Conservation (phyloP, 2,113 vertebrate species). For the Litocranius walleri region DNA sequence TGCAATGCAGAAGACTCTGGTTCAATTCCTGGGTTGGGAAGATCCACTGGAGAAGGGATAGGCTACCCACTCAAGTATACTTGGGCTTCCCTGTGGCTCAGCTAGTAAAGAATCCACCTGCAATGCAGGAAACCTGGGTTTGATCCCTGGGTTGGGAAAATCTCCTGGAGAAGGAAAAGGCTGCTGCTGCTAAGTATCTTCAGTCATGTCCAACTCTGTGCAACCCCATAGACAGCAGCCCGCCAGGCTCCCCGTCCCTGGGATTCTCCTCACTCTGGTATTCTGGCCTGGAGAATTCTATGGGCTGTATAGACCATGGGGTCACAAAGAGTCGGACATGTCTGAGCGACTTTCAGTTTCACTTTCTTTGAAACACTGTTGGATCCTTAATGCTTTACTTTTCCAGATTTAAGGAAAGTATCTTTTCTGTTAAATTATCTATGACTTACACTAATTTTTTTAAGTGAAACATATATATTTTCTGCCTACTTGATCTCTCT, state of each 20-base stretch:
- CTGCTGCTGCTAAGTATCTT: no score
- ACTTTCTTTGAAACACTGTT: not conserved
- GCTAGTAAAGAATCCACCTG: not conserved
- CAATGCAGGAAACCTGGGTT: not conserved
- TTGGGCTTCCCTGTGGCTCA: not conserved
- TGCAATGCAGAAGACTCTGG: rapidly evolving
- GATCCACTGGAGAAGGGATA: not conserved
- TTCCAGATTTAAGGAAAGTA: not conserved
- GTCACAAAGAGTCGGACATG: not conserved
- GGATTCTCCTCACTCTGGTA: not conserved
- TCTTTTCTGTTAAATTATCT: not conserved
- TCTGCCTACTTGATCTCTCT: not conserved
- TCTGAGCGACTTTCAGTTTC: not conserved
- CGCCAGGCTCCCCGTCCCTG: no score
- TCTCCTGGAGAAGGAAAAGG: not conserved
- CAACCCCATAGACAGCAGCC: no score
- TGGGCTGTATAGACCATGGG: rapidly evolving
- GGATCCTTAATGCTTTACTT: not conserved
- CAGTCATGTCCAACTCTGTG: no score
- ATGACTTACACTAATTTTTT: not conserved
- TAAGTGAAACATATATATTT: not conserved
- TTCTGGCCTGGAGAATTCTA: not conserved
- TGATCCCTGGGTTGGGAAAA: not conserved
- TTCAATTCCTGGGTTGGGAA: not conserved
- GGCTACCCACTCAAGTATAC: not conserved